Evolutionary conservation across 2,888 invertebrate species (phyloP), one percentile per base, ranked within the genome.

Genomic region (Drosophila peninsularis): DNA sequence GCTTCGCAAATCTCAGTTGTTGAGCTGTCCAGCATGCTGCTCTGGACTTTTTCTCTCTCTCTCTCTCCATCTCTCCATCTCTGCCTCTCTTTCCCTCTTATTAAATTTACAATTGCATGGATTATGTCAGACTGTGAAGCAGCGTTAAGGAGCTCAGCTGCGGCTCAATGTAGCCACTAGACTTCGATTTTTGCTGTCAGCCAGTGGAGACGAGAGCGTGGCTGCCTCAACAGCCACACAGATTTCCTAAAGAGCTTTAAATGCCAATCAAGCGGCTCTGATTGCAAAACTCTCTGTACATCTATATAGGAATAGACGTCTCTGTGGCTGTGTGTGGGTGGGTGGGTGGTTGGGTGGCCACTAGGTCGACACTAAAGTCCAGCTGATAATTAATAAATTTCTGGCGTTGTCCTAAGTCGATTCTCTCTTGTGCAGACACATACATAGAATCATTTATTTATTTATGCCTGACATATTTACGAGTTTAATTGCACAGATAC

Each of bases 41-140:
- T 30, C 37, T 27, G 32, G 19, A 54, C 53, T n/a, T 39, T 45
- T 45, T 45, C 19, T 21, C 50, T 19, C 34, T 32, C 19, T 14
- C 14, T 19, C 49, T 9, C 32, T 17, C 14, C 3, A 17, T 6
- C 32, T 6, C 58, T 21, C 45, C 45, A 24, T 39, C 49, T 14
- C 19, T 34, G 49, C 60, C 47, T 52, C 36, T 50, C 53, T 17
- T 14, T 49, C 52, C 47, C 72, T 77, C 78, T 82, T 80, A 80
- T 90, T 89, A 81, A 85, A 82, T 84, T 80, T 85, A 76, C 85
- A 87, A 89, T 90, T 89, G 88, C 79, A 77, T 76, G 89, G 89
- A 88, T 89, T 90, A 85, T 88, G 89, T 88, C 82, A 84, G 79
- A 75, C 87, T 69, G 89, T 47, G 69, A 14, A 53, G 64, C 84